A percentile compares a stretch with the other conserved stretches of the same genome.
These are phyloP conservation scores for Micrastur ruficollis DNA, from an alignment of 2,797 vertebrate species.

Conservation along the genomic window DNA sequence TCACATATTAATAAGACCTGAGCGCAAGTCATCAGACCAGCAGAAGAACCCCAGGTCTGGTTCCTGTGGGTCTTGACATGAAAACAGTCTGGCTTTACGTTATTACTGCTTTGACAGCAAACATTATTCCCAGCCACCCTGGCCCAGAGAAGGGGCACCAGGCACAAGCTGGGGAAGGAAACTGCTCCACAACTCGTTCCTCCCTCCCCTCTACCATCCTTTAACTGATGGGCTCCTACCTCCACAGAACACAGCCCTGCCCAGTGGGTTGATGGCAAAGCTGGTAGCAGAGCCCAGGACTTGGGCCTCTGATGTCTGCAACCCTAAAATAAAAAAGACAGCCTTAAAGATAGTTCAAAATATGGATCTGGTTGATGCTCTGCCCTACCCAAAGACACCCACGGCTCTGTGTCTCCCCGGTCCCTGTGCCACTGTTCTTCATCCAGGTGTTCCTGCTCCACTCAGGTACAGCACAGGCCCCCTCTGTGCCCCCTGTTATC, in stretches of 20 bases:
- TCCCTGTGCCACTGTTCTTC: background rate
- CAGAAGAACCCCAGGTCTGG: background rate
- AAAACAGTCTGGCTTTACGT: background rate
- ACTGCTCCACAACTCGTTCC: background rate
- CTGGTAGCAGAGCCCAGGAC: background rate
- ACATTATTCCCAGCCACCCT: background rate
- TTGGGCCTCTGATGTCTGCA: background rate
- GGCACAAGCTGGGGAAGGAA: background rate
- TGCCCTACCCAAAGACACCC: background rate
- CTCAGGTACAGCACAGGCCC: rapidly evolving
- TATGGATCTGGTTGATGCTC: background rate
- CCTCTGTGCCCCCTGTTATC: background rate
- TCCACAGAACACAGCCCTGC: background rate
- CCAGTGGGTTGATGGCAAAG: background rate
- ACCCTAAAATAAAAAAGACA: background rate
- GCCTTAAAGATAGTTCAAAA: background rate
- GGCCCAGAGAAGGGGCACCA: background rate
- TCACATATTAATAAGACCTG: background rate
- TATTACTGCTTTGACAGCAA: background rate
- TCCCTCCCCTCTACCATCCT: background rate
- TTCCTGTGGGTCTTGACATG: background rate
- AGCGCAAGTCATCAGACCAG: background rate
- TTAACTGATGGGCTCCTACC: background rate
- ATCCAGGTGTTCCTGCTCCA: background rate
- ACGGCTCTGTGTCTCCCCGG: background rate